A percentile compares a stretch with the other conserved stretches of the same genome.
Conservation (phyloP, 2,797 vertebrate genomes). For the Tiaroga cobitis region DNA sequence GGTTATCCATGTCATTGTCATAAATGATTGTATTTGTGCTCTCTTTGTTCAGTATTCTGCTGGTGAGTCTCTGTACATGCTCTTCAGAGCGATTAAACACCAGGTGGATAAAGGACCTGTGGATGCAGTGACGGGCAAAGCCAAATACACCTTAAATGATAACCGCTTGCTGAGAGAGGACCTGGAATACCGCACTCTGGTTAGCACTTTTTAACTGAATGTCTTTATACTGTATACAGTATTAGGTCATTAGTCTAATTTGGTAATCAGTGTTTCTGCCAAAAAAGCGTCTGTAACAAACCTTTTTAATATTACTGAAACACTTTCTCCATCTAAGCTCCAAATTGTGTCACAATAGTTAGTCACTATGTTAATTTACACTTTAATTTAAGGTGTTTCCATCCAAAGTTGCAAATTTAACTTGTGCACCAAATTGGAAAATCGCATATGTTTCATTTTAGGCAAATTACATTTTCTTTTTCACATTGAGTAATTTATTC, state of each 20-base stretch:
- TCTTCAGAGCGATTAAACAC: slow-evolving; percentile 97
- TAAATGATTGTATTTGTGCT: background rate
- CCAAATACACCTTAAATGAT: slow-evolving; percentile 97
- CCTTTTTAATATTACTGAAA: background rate
- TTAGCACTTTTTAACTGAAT: slow-evolving; percentile 66
- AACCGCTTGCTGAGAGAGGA: slow-evolving; percentile 95
- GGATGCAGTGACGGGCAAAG: slow-evolving; percentile 94
- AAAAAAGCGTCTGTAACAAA: background rate
- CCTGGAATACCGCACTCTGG: slow-evolving; percentile 93
- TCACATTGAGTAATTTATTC: too few species aligned
- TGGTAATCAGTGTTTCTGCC: background rate
- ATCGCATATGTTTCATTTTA: too few species aligned
- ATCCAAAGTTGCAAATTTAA: background rate
- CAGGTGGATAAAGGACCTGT: slow-evolving; percentile 98
- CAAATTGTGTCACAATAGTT: background rate
- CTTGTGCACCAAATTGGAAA: too few species aligned
- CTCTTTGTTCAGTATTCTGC: slow-evolving; percentile 82
- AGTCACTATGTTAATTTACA: background rate
- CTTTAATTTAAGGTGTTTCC: background rate
- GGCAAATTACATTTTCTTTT: too few species aligned
- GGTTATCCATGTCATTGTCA: background rate
- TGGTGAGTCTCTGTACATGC: slow-evolving; percentile 95
- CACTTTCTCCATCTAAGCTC: background rate
- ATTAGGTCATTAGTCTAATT: background rate
- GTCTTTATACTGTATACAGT: too few species aligned